Percentiles rank a stretch among this genome's conserved stretches.
These are phyloP conservation scores for Eubasilissa regina DNA, from an alignment of 1,140 invertebrate genomes.

Conservation along the genomic window DNA sequence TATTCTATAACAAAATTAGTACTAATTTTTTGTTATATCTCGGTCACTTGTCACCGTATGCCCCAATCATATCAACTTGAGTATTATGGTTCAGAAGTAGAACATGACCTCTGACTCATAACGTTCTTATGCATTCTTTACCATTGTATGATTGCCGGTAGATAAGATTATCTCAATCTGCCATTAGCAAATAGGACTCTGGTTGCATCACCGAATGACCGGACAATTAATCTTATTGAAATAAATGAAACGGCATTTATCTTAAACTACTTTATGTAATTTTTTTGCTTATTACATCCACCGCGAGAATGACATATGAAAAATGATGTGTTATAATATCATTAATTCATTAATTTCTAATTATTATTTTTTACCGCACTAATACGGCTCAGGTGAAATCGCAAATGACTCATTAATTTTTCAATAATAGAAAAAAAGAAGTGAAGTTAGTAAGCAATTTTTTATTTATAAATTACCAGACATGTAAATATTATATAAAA, in stretches of 20 bases:
- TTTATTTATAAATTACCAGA: too few species aligned
- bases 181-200: constrained; percentile 6
- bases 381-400: too few species aligned
- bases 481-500: too few species aligned
- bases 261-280: background rate
- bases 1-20: too few species aligned
- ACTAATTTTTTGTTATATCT: too few species aligned
- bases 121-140: constrained; percentile 20
- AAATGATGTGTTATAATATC: constrained; percentile 12
- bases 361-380: background rate
- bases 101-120: constrained; percentile 1
- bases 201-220: constrained; percentile 11
- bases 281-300: background rate
- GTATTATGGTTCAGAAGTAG: background rate
- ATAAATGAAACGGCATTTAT: constrained; percentile 16
- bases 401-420: too few species aligned
- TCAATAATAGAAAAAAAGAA: too few species aligned
- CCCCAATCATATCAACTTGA: background rate
- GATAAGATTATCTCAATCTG: constrained; percentile 11
- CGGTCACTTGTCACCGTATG: background rate
- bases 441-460: too few species aligned
- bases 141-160: constrained; percentile 11
- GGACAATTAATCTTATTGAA: constrained; percentile 19
- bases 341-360: background rate
- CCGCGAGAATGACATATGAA: constrained; percentile 3